These are phyloP conservation scores for Echinops telfairi DNA, from an alignment of 2,113 vertebrate species.

Conservation along the genomic window DNA sequence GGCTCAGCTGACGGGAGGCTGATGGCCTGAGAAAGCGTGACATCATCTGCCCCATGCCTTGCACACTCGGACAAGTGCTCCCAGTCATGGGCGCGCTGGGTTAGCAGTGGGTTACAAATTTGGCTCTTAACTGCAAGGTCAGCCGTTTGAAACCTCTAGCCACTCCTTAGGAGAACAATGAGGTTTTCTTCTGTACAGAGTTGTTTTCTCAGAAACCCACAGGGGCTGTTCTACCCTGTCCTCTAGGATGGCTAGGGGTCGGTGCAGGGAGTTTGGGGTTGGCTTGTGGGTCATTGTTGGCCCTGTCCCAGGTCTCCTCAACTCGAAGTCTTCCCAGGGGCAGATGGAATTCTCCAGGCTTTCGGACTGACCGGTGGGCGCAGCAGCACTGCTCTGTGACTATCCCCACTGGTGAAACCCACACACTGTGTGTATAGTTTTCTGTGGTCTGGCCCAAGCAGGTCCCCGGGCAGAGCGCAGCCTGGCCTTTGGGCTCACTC, in stretches of 20 bases:
- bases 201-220: no score
- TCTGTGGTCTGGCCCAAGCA: accelerated
- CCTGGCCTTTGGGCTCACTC: not conserved
- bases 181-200: no score
- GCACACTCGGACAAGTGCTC: slow-evolving; percentile 42
- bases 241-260: no score
- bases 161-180: no score
- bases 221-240: no score
- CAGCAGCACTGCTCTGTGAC: slow-evolving; percentile 1
- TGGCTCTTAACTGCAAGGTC: no score
- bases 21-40: slow-evolving; percentile 32
- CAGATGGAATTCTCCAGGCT: not conserved
- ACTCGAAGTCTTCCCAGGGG: not conserved
- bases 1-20: slow-evolving; percentile 61
- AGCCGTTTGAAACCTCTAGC: no score
- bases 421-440: not conserved
- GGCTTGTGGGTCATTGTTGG: not conserved
- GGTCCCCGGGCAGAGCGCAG: accelerated
- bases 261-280: no score
- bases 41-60: not conserved
- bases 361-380: not conserved
- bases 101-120: no score
- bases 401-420: not conserved
- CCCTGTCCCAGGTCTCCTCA: not conserved
- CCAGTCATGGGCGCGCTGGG: no score